These are phyloP conservation scores for Porites evermanni DNA, from an alignment of 92 coral and sea anemone genomes.

Conservation along the genomic window DNA sequence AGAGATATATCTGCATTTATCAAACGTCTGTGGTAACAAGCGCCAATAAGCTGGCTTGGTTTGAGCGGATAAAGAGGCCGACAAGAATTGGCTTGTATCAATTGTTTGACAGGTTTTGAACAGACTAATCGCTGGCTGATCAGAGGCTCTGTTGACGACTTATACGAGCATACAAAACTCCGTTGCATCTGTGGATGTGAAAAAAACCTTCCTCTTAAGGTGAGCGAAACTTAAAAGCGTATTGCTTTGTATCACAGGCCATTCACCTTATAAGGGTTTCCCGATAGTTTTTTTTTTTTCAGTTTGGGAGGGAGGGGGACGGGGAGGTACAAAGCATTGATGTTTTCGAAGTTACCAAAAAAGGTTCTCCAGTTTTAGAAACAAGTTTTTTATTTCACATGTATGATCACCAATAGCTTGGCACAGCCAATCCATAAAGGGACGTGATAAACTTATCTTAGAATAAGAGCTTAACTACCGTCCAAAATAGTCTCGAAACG, in stretches of 20 bases:
- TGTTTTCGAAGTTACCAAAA: neutral
- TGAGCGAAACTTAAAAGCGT: neutral
- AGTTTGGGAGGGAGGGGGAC: too few relatives aligned
- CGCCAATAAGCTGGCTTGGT: slow-evolving; percentile 10
- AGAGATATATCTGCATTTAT: slow-evolving; percentile 6
- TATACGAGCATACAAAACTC: neutral
- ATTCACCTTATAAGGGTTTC: neutral
- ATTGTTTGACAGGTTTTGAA: slow-evolving; percentile 3
- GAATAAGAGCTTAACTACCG: neutral
- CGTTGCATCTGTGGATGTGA: neutral
- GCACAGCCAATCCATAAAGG: neutral
- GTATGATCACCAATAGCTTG: neutral
- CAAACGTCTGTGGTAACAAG: neutral
- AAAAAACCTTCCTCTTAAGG: neutral
- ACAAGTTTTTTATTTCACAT: neutral
- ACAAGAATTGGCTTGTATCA: slow-evolving; percentile 21
- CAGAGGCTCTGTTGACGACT: neutral
- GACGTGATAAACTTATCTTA: neutral
- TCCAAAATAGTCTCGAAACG: neutral
- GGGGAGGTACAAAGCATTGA: too few relatives aligned
- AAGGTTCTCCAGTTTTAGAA: neutral
- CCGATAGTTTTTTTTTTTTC: neutral
- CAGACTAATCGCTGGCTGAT: neutral
- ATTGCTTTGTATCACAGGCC: too few relatives aligned
- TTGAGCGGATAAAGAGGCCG: neutral